Percentiles rank a stretch among this genome's conserved stretches.
These are phyloP conservation scores for Mareca penelope DNA, from an alignment of 2,797 vertebrate species.

Conservation along the genomic window DNA sequence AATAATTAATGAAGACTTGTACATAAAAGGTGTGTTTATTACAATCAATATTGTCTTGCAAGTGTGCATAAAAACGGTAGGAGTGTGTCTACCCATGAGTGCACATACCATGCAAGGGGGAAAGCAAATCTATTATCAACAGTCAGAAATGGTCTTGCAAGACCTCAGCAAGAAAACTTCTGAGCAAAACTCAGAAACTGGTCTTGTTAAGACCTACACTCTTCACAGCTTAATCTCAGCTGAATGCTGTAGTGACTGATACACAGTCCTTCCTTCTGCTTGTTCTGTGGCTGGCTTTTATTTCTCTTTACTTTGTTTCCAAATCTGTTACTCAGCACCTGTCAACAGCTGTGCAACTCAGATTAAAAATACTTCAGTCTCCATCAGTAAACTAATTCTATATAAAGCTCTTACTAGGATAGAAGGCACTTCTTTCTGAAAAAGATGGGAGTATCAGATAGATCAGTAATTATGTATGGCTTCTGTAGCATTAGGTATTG, in stretches of 20 bases:
- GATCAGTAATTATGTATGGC: not conserved
- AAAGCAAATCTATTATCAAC: not conserved
- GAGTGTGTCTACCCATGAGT: not conserved
- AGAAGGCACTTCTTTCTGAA: not conserved
- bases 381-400: too few relatives aligned
- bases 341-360: not conserved
- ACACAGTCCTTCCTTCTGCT: not conserved
- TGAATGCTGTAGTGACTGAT: not conserved
- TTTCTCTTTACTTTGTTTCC: not conserved
- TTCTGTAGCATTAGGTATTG: not conserved
- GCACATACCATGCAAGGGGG: not conserved
- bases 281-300: not conserved
- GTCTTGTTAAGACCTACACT: not conserved
- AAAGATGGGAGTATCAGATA: not conserved
- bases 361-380: not conserved
- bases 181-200: not conserved
- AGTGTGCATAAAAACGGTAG: not conserved
- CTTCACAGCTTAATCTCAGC: not conserved
- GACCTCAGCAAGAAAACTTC: not conserved
- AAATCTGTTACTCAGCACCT: not conserved
- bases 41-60: not conserved
- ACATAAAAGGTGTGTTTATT: not conserved
- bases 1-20: not conserved
- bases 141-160: not conserved
- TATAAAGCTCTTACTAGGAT: not conserved